phyloP scores from a whole-genome alignment of 2,113 vertebrate genomes.

The Gymnorhina tibicen region DNA sequence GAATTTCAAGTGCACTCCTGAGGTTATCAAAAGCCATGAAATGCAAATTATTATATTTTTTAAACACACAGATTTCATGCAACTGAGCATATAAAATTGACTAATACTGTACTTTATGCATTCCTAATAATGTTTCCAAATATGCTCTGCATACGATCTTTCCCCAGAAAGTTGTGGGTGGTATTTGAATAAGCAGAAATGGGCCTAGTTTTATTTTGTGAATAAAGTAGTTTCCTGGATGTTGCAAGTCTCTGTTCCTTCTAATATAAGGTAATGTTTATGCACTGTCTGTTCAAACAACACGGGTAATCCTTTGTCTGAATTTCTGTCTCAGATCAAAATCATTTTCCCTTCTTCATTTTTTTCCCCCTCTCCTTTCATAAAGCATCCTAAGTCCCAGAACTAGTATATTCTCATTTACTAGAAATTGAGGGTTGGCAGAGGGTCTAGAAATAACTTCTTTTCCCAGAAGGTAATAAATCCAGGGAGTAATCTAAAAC shows the following conservation, averaged over 20 bases:
- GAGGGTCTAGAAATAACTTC: slow-evolving; percentile 67
- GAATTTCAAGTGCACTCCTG: slow-evolving; percentile 88
- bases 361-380: neutral
- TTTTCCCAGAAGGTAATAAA: slow-evolving; percentile 59
- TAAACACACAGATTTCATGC: slow-evolving; percentile 85
- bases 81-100: slow-evolving; percentile 87
- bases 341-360: slow-evolving; percentile 38
- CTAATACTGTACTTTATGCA: slow-evolving; percentile 86
- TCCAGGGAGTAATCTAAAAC: slow-evolving; percentile 58
- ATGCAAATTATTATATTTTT: slow-evolving; percentile 88
- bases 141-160: slow-evolving; percentile 77
- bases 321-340: slow-evolving; percentile 66
- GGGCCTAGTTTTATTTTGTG: slow-evolving; percentile 66
- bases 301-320: slow-evolving; percentile 53
- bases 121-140: slow-evolving; percentile 84
- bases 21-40: slow-evolving; percentile 84
- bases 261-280: slow-evolving; percentile 38
- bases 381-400: slow-evolving; percentile 55
- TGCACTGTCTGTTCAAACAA: slow-evolving; percentile 62
- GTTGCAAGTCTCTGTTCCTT: slow-evolving; percentile 10
- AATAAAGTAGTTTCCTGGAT: slow-evolving; percentile 57
- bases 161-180: slow-evolving; percentile 77
- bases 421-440: slow-evolving; percentile 58
- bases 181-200: slow-evolving; percentile 77
- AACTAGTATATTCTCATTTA: slow-evolving; percentile 65